phyloP scores from a whole-genome alignment of 2,113 vertebrate species.

The Cathartes aura region DNA sequence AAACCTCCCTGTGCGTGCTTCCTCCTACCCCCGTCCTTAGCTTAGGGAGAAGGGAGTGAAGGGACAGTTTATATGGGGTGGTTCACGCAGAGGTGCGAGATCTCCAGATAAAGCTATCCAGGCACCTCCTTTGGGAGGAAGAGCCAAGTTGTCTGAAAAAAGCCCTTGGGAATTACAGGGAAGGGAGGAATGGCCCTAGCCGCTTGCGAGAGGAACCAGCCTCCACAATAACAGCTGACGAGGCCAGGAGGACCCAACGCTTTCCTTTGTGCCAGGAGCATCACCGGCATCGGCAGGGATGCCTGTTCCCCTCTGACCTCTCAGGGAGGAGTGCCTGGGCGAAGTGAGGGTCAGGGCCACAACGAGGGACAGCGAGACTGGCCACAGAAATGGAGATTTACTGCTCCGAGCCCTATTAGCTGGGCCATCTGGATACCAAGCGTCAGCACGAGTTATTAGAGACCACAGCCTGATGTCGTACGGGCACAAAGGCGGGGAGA shows the following conservation, averaged over 20 bases:
- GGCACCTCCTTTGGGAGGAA: background rate
- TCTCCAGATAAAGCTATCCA: background rate
- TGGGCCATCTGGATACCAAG: conserved; percentile 59
- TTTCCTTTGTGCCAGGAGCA: background rate
- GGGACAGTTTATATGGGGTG: background rate
- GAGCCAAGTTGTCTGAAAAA: background rate
- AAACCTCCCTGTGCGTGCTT: background rate
- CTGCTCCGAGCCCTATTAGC: conserved; percentile 16
- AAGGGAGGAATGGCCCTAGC: background rate
- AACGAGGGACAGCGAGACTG: background rate
- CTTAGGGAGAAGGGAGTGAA: background rate
- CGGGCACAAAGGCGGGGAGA: background rate
- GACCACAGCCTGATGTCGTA: background rate
- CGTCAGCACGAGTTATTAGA: background rate
- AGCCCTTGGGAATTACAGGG: background rate
- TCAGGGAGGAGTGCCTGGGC: background rate
- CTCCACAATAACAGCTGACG: background rate
- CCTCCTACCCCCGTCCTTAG: background rate
- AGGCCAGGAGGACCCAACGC: background rate
- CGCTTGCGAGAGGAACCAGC: background rate
- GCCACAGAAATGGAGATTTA: conserved; percentile 51
- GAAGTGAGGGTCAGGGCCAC: conserved; percentile 5
- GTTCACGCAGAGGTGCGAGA: background rate
- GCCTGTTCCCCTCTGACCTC: background rate
- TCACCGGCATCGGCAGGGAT: background rate